Base-by-base conservation (phyloP, 2,888 invertebrate species). In the Ecliptopera silaceata region DNA sequence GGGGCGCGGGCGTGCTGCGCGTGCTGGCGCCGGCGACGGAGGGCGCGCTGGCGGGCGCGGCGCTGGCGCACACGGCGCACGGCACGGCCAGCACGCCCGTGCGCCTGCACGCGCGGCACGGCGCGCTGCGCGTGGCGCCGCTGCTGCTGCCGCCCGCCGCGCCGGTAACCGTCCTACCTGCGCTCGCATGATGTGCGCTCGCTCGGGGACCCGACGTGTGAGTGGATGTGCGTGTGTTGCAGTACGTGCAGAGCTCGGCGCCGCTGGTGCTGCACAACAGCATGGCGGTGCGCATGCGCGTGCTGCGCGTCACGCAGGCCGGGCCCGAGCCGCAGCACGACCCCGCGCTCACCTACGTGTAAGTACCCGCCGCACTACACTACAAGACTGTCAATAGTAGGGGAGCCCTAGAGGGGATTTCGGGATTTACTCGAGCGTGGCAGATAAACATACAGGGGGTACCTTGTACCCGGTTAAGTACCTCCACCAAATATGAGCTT, bases 261-360 rank as follows among this genome's bases (percentile, higher is more conserved):
- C 94, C 95, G 68, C 89, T 98, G 59, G 93, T 94, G 76, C 93
- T 98, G 62, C 94, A 96, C 74, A 97, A 96, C 71, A 94, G 95
- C 4, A 97, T 97, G 89, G 89, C 94, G 65, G 94, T 95, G 71
- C 93, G 94, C 47, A 96, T 98, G 96, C 94, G 94, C 64, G 94
- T 98, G 42, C 93, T 93, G 52, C 84, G 92, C 62, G 93, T 96
- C 38, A 82, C 93, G 64, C 93, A 94, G 63, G 57, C 93, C 93
- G 6, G 88, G 91, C 31, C 26, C n/a, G n/a, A n/a, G 94, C 38
- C 20, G 15, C 17, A 11, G 12, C 15, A 11, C 2, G 41, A 59
- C 80, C 79, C 90, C n/a, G 90, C 94, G 32, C 91, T 96, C 29
- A 90, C 88, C 61, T 92, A 92, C 70, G 72, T 78, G 80, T 88